Evolutionary conservation across 2,888 invertebrate genomes (phyloP), one percentile per base, ranked within the genome.

Genomic region (Empis stercorea): DNA sequence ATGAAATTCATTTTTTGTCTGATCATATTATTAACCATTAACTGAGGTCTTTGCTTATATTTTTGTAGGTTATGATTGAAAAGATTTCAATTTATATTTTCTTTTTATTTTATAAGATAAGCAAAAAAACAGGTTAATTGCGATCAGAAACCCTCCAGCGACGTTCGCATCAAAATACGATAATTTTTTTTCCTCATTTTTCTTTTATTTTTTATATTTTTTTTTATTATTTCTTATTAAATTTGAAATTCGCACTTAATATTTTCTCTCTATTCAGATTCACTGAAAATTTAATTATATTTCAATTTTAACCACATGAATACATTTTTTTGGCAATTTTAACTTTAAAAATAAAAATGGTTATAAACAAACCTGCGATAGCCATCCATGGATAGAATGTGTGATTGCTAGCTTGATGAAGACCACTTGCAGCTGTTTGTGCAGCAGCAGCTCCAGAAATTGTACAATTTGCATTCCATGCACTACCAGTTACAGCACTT

Each of bases 351-450:
- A 39, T 37, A 37, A 23, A 30, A 27, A 34, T 13, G 16, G 3
- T 4, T 9, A 17, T 3, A 14, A 50, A 64, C 87, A 83, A 73
- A 92, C 93, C 93, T 92, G 92, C 92, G 78, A 93, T 92, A 74
- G 92, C 92, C 93, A 93, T 93, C 93, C 93, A 93, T 61, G 93
- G 93, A 75, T 93, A 93, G 76, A 93, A 93, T 66, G 91, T 91
- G 79, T 92, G 91, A 73, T 83, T 87, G 73, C 80, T 81, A 71
- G 84, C 79, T 74, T 87, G 87, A 73, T 91, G 91, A 72, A 89
- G 88, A 58, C 88, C 83, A 66, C 85, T 88, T 60, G 87, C 86
- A 55, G 82, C 79, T 56, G 81, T 79, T 70, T 83, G 81, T 64
- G 84, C 79, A 54, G 85, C 82, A 55, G 87, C 77, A 57, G 86